Conservation (phyloP, 2,888 invertebrate species). For the Villa cingulata region DNA sequence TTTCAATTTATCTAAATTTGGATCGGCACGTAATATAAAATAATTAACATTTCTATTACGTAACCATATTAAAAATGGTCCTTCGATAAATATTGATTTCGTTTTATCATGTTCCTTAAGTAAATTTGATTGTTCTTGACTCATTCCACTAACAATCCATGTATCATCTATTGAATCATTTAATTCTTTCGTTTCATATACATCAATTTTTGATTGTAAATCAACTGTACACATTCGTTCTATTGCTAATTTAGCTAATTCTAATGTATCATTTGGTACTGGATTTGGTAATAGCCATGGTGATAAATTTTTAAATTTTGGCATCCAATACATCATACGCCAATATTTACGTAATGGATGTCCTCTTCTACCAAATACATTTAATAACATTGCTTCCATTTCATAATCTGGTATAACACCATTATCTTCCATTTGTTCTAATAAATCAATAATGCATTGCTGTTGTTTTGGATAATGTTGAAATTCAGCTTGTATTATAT, state of each 20-base stretch:
- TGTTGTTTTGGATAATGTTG: conserved; percentile 95
- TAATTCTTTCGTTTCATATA: conserved; percentile 54
- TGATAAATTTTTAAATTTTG: conserved; percentile 81
- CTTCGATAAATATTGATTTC: conserved; percentile 68
- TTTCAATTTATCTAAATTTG: conserved; percentile 38
- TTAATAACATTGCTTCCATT: conserved; percentile 66
- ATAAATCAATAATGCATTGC: conserved; percentile 75
- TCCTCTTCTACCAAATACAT: conserved; percentile 69
- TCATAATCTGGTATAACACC: conserved; percentile 87
- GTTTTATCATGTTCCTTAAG: conserved; percentile 46
- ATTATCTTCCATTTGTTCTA: conserved; percentile 91
- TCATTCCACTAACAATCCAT: conserved; percentile 84
- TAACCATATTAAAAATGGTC: conserved; percentile 70
- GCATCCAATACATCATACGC: conserved; percentile 83
- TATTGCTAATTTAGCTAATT: conserved; percentile 71
- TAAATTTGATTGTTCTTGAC: conserved; percentile 57
- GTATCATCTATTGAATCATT: conserved; percentile 71
- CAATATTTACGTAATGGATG: conserved; percentile 59
- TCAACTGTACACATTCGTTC: conserved; percentile 74
- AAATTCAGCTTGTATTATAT: conserved; percentile 75
- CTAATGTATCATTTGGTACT: conserved; percentile 60
- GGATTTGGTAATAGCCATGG: conserved; percentile 73
- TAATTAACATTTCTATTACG: conserved; percentile 63
- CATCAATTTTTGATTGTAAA: conserved; percentile 47
- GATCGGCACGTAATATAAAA: conserved; percentile 65